Conservation (phyloP, 2,888 invertebrate species). For the Drymonia ruficornis region DNA sequence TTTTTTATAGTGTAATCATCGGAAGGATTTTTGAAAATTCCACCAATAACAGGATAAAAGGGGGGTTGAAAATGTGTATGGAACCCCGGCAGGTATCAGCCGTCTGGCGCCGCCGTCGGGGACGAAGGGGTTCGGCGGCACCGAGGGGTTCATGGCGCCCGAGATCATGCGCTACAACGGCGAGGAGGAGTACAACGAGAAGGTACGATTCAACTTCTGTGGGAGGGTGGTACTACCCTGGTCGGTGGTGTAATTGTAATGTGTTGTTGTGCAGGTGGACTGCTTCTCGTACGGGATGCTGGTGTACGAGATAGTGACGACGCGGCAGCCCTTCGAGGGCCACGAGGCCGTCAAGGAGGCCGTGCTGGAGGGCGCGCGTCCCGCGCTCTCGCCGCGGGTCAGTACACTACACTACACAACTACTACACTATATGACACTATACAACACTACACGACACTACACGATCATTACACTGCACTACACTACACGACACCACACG, state of each 20-base stretch:
- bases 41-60: too few species aligned
- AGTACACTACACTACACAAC: conserved; percentile 34
- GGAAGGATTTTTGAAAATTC: not conserved
- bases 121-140: conserved; percentile 98
- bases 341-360: conserved; percentile 99
- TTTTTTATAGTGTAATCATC: too few species aligned
- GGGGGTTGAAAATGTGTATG: too few species aligned
- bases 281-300: conserved; percentile 99
- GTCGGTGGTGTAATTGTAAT: too few species aligned
- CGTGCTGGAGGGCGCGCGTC: conserved; percentile 97
- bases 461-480: too few species aligned
- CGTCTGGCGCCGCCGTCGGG: conserved; percentile 94
- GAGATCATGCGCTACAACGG: conserved; percentile 99
- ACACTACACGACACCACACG: too few species aligned
- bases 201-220: conserved; percentile 83
- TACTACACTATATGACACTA: too few species aligned
- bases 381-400: conserved; percentile 93
- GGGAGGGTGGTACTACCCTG: too few species aligned
- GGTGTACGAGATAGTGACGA: conserved; percentile 96
- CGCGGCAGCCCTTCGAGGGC: conserved; percentile 97
- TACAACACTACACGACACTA: too few species aligned
- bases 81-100: conserved; percentile 91
- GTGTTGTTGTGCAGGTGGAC: conserved; percentile 88
- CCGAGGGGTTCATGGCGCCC: conserved; percentile 99
- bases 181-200: conserved; percentile 99